Evolutionary conservation across 92 coral and sea anemone species (phyloP), one percentile per base, ranked within the genome.

Genomic region (Chrysogorgia sp.): DNA sequence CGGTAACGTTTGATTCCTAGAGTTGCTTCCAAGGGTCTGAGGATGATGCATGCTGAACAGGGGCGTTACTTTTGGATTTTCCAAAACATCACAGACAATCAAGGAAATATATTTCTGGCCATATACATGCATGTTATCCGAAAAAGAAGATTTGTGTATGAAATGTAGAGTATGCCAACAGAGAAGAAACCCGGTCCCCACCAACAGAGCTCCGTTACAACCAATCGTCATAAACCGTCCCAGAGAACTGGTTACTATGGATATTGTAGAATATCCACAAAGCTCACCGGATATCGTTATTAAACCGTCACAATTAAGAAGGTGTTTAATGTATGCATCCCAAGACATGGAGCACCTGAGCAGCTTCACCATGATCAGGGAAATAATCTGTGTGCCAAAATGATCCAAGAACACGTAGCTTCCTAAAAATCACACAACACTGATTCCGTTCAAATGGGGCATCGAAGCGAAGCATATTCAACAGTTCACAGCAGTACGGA

Each of bases 291-390:
- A 49, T 49, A 72, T 50, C 67, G 29, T 34, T 74, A 33, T 3
- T 40, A 26, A 62, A 40, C 82, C 0, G 67, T 14, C 22, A 66
- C 75, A 25, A 74, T 80, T 29, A 75, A 75, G 59, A 86, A 74
- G 25, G 40, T 81, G 15, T 40, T 64, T 13, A 70, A 86, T 23
- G 77, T 61, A 26, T 86, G 66, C 57, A 72, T 84, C 45, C 77
- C 77, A 31, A 64, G 56, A 15, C 61, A 68, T 45, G 84, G 88
- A 49, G 82, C 89, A 30, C 85, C 85, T 31, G 80, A 86, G 37
- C 83, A 85, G 56, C 58, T 86, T 17, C 90, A 81, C 37, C 33
- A 60, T 34, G 90, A 85, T 59, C 85, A 85, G 34, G 82, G 89
- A 12, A 28, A 23, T 28, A 80, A 80, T 49, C 62, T 74, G 29